Evolutionary conservation across 2,113 vertebrate species (phyloP).

Genomic region (Myotis lucifugus): DNA sequence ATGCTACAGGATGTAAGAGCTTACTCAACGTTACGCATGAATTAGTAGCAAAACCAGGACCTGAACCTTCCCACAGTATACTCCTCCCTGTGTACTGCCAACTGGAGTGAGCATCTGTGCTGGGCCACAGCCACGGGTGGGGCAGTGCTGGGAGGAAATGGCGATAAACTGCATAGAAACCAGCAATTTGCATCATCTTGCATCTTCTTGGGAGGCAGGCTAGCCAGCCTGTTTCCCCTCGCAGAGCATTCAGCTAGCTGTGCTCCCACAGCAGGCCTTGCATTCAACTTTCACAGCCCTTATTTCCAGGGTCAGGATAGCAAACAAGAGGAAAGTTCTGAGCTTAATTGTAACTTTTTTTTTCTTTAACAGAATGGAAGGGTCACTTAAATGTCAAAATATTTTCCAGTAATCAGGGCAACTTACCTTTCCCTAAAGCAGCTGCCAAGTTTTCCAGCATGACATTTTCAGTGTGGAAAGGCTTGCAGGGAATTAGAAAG

Average conservation of each 20-base stretch:
- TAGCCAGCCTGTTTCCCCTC: not conserved
- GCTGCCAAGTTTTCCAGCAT: conserved; percentile 61
- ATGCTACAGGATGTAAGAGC: not conserved
- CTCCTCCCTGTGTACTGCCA: not conserved
- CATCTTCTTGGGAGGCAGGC: not conserved
- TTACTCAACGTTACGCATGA: not conserved
- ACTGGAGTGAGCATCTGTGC: conserved; percentile 43
- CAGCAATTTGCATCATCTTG: not conserved
- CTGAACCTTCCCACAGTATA: not conserved
- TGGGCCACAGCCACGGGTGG: not conserved
- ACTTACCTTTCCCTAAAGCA: conserved; percentile 62
- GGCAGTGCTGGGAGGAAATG: not conserved
- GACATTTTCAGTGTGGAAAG: conserved; percentile 69
- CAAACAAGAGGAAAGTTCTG: conserved; percentile 52
- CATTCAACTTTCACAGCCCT: not conserved
- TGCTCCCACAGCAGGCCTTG: not conserved
- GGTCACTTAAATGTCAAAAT: conserved; percentile 73
- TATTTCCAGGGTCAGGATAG: conserved; percentile 6
- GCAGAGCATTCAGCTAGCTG: not conserved
- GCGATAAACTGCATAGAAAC: conserved; percentile 30
- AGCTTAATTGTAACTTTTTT: conserved; percentile 61
- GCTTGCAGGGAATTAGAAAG: conserved; percentile 42
- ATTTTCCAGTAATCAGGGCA: conserved; percentile 69
- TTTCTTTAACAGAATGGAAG: conserved; percentile 49
- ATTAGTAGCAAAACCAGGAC: not conserved